These are phyloP conservation scores for Clinocottus analis DNA, from an alignment of 2,113 vertebrate genomes.

Conservation along the genomic window DNA sequence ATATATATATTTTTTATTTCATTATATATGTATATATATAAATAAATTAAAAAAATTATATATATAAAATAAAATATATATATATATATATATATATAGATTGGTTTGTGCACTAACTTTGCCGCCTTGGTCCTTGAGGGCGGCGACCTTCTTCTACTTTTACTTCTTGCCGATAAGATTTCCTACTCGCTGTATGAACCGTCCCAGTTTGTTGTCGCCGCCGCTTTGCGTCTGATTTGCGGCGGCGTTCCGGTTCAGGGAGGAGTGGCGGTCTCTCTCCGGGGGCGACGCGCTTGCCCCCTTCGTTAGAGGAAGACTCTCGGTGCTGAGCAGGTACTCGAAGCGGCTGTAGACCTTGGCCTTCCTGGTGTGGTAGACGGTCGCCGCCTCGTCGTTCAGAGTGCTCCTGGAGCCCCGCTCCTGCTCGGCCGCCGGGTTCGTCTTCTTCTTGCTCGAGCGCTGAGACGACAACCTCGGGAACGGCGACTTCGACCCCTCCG, in stretches of 20 bases:
- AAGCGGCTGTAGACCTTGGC: conserved; percentile 86
- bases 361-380: background rate
- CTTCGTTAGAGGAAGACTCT: conserved; percentile 52
- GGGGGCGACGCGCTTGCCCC: conserved; percentile 28
- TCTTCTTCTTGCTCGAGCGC: conserved; percentile 61
- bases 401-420: conserved; percentile 13
- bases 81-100: no score
- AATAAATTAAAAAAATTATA: no score
- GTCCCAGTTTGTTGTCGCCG: conserved; percentile 89
- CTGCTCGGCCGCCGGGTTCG: conserved; percentile 21
- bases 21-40: no score
- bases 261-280: conserved; percentile 76
- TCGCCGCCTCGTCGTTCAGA: background rate
- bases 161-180: conserved; percentile 87
- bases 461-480: conserved; percentile 52
- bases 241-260: conserved; percentile 71
- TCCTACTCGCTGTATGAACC: conserved; percentile 91
- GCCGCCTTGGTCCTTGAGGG: background rate
- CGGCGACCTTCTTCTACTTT: conserved; percentile 79
- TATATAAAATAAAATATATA: no score
- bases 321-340: conserved; percentile 83
- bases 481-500: conserved; percentile 42
- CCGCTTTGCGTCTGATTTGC: conserved; percentile 74
- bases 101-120: background rate
- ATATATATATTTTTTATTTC: no score